These are phyloP conservation scores for Polyploca ridens DNA, from an alignment of 2,888 invertebrate species.

Conservation along the genomic window DNA sequence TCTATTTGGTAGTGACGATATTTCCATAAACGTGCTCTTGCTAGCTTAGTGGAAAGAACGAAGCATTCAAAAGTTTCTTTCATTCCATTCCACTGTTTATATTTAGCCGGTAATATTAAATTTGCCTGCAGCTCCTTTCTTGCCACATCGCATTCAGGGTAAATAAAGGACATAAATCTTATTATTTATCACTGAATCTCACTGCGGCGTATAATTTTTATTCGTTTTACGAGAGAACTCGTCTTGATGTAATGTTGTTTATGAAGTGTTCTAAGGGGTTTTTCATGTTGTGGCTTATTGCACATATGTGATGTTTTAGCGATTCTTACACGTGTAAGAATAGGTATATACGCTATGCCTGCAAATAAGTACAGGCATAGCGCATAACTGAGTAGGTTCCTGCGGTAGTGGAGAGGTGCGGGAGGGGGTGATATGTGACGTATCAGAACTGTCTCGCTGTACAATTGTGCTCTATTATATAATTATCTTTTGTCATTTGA, in stretches of 20 bases:
- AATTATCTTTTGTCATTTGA: too few species aligned
- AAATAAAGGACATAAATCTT: constrained; percentile 3
- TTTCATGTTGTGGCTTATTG: background rate
- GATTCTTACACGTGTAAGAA: too few species aligned
- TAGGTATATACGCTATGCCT: too few species aligned
- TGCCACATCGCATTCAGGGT: background rate
- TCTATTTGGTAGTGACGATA: too few species aligned
- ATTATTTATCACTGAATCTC: constrained; percentile 7
- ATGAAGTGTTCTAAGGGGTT: background rate
- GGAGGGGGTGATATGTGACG: too few species aligned
- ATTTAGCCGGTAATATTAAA: background rate
- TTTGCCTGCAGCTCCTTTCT: background rate
- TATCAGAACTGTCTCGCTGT: too few species aligned
- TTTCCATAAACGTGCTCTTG: background rate
- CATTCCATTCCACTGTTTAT: constrained; percentile 4
- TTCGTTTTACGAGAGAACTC: background rate
- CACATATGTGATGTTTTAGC: too few species aligned
- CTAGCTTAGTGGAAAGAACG: background rate
- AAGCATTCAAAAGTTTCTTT: background rate
- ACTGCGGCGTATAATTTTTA: constrained; percentile 6
- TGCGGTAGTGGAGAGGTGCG: too few species aligned
- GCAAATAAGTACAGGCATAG: too few species aligned
- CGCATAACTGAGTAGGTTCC: too few species aligned
- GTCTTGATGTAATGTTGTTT: constrained; percentile 1
- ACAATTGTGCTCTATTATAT: too few species aligned